Conservation (phyloP, 2,888 invertebrate species). For the Troilus luridus region DNA sequence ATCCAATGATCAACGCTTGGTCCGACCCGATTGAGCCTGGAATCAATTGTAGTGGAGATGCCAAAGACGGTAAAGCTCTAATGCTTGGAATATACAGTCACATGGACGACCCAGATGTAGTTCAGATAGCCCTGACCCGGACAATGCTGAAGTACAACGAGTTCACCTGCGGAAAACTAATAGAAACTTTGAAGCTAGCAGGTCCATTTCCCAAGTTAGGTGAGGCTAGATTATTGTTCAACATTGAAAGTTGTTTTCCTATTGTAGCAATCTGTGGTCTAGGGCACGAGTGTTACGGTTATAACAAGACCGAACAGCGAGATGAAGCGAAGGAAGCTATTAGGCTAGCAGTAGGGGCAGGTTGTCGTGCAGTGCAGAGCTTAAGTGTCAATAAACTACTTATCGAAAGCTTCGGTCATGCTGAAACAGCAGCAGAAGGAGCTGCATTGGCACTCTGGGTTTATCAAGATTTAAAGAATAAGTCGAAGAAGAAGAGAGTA, state of each 20-base stretch:
- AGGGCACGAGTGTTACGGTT: slow-evolving; percentile 78
- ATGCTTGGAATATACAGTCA: slow-evolving; percentile 62
- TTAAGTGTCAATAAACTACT: slow-evolving; percentile 74
- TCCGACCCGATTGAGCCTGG: slow-evolving; percentile 40
- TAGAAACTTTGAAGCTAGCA: slow-evolving; percentile 61
- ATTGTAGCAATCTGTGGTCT: slow-evolving; percentile 82
- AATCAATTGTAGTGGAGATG: slow-evolving; percentile 60
- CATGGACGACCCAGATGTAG: slow-evolving; percentile 55
- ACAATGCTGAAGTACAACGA: slow-evolving; percentile 64
- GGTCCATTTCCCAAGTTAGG: slow-evolving; percentile 73
- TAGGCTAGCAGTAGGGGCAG: slow-evolving; percentile 78
- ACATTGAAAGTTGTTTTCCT: slow-evolving; percentile 76
- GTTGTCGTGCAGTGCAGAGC: slow-evolving; percentile 73
- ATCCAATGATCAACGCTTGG: slow-evolving; percentile 61
- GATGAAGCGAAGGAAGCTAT: slow-evolving; percentile 84
- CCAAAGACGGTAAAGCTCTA: slow-evolving; percentile 64
- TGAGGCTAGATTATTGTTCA: slow-evolving; percentile 77
- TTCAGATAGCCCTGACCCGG: slow-evolving; percentile 62
- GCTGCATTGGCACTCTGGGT: slow-evolving; percentile 78
- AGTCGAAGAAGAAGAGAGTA: slow-evolving; percentile 64
- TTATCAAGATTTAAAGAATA: slow-evolving; percentile 78
- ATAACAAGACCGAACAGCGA: slow-evolving; percentile 78
- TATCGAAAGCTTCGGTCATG: slow-evolving; percentile 83
- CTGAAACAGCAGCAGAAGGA: slow-evolving; percentile 87
- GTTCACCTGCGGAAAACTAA: slow-evolving; percentile 61